phyloP scores from a whole-genome alignment of 2,113 vertebrate species.

The Jacana jacana region DNA sequence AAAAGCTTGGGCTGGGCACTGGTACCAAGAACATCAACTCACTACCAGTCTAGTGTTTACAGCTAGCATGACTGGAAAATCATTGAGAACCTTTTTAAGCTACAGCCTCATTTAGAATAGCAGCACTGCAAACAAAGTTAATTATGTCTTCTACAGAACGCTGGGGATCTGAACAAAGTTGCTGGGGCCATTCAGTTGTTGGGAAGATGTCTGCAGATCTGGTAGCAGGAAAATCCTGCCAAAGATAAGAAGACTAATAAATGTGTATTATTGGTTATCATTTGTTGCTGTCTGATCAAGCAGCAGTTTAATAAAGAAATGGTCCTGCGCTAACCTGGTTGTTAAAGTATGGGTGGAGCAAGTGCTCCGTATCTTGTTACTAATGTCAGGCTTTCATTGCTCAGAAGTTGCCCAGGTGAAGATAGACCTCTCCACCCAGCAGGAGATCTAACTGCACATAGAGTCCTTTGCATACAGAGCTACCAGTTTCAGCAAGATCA shows the following conservation, averaged over 20 bases:
- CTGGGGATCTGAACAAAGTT: neutral
- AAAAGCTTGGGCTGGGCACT: neutral
- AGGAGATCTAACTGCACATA: neutral
- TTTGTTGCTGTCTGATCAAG: neutral
- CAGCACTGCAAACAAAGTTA: neutral
- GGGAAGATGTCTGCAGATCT: neutral
- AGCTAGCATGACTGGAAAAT: neutral
- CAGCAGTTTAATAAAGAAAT: neutral
- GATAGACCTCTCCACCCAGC: neutral
- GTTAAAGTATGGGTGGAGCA: neutral
- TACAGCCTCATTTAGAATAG: neutral
- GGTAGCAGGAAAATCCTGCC: neutral
- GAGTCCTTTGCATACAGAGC: neutral
- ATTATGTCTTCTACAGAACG: neutral
- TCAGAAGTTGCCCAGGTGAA: neutral
- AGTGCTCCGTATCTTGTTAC: neutral
- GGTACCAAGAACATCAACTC: neutral
- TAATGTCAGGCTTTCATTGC: neutral
- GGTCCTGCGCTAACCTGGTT: neutral
- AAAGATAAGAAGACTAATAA: neutral
- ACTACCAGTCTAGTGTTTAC: neutral
- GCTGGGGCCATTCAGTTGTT: neutral
- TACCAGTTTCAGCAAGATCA: neutral
- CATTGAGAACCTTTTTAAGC: neutral
- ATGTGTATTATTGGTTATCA: neutral